A percentile compares a stretch with the other conserved stretches of the same genome.
Evolutionary conservation across 2,888 invertebrate species (phyloP).

Genomic region (Scaptomyza polygonia): DNA sequence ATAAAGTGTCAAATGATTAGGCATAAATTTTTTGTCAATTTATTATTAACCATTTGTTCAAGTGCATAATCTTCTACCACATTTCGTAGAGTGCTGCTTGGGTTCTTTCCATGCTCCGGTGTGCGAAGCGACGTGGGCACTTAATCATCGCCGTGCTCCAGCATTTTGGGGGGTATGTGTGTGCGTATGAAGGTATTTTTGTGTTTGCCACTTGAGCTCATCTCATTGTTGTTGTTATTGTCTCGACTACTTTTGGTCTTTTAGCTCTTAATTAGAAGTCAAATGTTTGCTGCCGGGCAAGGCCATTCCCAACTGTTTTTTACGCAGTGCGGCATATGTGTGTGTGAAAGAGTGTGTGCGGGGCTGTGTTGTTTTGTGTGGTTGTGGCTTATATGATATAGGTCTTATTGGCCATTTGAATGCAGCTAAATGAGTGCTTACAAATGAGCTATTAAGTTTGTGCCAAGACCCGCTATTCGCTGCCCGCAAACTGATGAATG

Average conservation of each 20-base stretch:
- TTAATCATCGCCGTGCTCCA: constrained; percentile 68
- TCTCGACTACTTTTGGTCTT: constrained; percentile 41
- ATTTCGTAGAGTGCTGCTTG: constrained; percentile 3
- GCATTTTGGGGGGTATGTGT: constrained; percentile 31
- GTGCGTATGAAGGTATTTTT: constrained; percentile 48
- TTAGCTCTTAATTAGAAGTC: constrained; percentile 76
- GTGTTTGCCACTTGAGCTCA: constrained; percentile 42
- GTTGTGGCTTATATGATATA: constrained; percentile 51
- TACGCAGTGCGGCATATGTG: constrained; percentile 61
- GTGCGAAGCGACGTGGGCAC: constrained; percentile 56
- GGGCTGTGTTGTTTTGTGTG: constrained; percentile 15
- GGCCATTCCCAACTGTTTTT: constrained; percentile 61
- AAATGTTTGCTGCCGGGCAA: constrained; percentile 70
- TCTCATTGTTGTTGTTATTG: neutral
- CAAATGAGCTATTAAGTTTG: constrained; percentile 74
- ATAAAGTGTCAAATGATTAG: neutral
- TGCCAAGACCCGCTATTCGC: constrained; percentile 36
- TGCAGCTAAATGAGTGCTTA: constrained; percentile 64
- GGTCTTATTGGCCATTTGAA: constrained; percentile 75
- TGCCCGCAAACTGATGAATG: constrained; percentile 34
- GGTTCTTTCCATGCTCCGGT: constrained; percentile 22
- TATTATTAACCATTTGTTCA: neutral
- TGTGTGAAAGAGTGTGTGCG: constrained; percentile 2
- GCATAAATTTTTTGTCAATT: neutral
- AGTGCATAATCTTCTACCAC: neutral